A percentile compares a stretch with the other conserved stretches of the same genome.
Conservation (phyloP, 2,113 vertebrate genomes). For the Tachycineta bicolor region DNA sequence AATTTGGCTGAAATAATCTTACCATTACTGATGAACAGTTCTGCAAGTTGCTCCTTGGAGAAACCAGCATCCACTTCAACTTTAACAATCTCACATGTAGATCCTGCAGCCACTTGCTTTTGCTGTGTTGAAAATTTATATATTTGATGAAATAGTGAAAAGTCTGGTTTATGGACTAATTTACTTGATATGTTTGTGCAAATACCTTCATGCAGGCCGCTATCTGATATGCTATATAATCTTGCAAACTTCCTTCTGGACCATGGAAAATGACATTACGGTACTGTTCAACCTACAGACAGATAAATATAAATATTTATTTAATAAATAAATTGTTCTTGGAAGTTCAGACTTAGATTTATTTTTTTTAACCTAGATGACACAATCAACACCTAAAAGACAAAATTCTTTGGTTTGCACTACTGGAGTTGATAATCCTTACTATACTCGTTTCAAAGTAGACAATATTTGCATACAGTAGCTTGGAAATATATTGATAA, state of each 20-base stretch:
- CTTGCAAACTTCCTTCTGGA: constrained; percentile 93
- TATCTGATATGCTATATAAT: constrained; percentile 85
- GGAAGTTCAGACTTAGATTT: neutral
- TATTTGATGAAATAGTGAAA: neutral
- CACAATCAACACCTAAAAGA: neutral
- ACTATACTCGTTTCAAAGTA: neutral
- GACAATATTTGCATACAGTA: neutral
- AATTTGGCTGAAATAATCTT: constrained; percentile 45
- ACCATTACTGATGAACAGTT: constrained; percentile 90
- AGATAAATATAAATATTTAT: constrained; percentile 3
- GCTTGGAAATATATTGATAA: neutral
- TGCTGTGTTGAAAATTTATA: constrained; percentile 74
- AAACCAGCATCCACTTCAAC: constrained; percentile 86
- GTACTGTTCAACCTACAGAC: constrained; percentile 89
- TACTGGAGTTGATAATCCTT: neutral
- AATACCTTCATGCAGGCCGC: constrained; percentile 87
- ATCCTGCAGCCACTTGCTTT: constrained; percentile 84
- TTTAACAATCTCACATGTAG: constrained; percentile 85
- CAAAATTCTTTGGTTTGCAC: neutral
- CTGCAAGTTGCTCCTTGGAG: constrained; percentile 90
- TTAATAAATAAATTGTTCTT: neutral
- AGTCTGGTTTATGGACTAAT: neutral
- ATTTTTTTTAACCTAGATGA: neutral
- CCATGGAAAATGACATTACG: constrained; percentile 93
- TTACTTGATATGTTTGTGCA: neutral